These are phyloP conservation scores for Enteromius paludinosus DNA, from an alignment of 2,797 vertebrate genomes.

Conservation along the genomic window DNA sequence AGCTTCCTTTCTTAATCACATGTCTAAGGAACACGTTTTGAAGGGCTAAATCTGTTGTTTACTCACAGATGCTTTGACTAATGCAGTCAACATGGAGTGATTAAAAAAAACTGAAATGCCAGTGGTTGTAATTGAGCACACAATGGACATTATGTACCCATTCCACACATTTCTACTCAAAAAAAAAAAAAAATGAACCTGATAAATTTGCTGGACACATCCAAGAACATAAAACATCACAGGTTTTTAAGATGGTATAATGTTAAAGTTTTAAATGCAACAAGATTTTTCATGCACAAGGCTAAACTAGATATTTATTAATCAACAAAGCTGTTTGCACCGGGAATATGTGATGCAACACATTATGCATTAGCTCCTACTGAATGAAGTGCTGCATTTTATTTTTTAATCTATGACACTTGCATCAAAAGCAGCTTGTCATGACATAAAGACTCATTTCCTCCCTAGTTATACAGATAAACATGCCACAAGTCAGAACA, in stretches of 20 bases:
- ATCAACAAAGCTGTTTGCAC: neutral
- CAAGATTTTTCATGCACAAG: neutral
- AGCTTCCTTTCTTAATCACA: conserved; percentile 25
- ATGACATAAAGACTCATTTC: neutral
- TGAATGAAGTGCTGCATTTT: neutral
- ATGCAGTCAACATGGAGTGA: neutral
- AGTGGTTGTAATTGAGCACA: neutral
- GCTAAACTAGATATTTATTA: neutral
- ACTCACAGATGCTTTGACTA: conserved; percentile 3
- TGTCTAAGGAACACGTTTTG: neutral
- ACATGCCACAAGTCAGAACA: neutral
- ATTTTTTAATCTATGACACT: neutral
- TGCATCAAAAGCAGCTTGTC: neutral
- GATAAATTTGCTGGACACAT: neutral
- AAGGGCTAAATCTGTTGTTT: conserved; percentile 10
- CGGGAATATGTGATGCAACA: neutral
- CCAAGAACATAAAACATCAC: neutral
- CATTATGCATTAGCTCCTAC: neutral
- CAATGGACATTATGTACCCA: neutral
- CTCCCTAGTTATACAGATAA: neutral
- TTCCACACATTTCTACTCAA: neutral
- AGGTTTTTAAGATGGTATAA: neutral
- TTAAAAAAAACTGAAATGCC: neutral
- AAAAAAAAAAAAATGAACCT: neutral
- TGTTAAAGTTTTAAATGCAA: neutral